Conservation (phyloP, 2,888 invertebrate species). For the Troilus luridus region DNA sequence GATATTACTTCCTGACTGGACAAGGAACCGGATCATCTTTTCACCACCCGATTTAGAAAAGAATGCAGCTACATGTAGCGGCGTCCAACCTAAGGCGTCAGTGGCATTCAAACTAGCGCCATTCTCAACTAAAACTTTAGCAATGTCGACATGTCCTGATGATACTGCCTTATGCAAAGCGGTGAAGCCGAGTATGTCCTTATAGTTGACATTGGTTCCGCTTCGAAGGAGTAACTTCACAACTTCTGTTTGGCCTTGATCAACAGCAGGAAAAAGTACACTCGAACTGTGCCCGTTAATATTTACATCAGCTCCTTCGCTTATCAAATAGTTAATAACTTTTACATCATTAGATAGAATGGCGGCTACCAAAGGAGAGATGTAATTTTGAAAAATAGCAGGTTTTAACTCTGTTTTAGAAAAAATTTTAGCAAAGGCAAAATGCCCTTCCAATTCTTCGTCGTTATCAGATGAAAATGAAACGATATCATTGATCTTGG, state of each 20-base stretch:
- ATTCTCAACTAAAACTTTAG: not conserved
- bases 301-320: not conserved
- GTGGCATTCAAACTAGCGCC: not conserved
- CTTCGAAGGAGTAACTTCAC: not conserved
- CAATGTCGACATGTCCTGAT: not conserved
- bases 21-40: not conserved
- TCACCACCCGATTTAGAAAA: not conserved
- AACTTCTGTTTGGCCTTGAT: not conserved
- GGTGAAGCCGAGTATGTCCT: not conserved
- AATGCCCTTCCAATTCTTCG: not conserved
- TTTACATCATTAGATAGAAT: not conserved
- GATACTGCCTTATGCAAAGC: constrained; percentile 16
- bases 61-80: constrained; percentile 42
- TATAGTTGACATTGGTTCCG: not conserved
- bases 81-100: constrained; percentile 8
- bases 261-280: no score
- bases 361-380: not conserved
- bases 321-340: not conserved
- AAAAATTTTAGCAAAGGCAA: not conserved
- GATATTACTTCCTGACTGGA: not conserved
- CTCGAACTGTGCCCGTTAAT: not conserved
- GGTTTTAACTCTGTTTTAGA: not conserved
- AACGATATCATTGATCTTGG: not conserved
- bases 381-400: no score
- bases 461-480: no score